These are phyloP conservation scores for Bellardia pandia DNA, from an alignment of 2,888 invertebrate species.

Conservation along the genomic window DNA sequence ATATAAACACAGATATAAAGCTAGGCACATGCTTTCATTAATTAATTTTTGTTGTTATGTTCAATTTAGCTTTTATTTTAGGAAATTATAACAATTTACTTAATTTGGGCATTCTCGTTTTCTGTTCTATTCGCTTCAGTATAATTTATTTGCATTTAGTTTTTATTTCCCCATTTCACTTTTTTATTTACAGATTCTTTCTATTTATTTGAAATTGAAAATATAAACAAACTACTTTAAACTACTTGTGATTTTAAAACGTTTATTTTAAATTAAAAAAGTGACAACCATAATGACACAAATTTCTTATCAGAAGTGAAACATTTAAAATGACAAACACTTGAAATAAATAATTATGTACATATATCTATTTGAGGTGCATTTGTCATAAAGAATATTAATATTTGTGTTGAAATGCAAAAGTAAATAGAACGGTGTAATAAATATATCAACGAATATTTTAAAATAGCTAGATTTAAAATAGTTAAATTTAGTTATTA, in stretches of 20 bases:
- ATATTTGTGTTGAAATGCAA: too few relatives aligned
- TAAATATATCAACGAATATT: too few relatives aligned
- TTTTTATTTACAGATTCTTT: constrained; percentile 28
- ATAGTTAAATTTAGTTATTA: too few relatives aligned
- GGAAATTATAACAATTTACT: constrained; percentile 34
- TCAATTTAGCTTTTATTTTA: background rate
- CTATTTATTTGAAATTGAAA: background rate
- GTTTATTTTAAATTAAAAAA: constrained; percentile 31
- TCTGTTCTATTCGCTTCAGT: background rate
- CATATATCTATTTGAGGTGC: background rate
- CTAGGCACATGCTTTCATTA: constrained; percentile 17
- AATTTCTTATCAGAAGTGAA: constrained; percentile 46
- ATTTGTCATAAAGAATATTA: background rate
- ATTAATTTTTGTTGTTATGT: background rate
- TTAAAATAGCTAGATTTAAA: too few relatives aligned
- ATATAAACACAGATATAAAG: constrained; percentile 38
- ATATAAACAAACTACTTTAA: constrained; percentile 47
- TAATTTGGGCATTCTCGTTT: constrained; percentile 30
- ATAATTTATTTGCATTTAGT: background rate
- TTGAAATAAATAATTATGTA: constrained; percentile 51
- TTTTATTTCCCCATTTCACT: constrained; percentile 66
- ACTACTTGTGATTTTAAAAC: constrained; percentile 22
- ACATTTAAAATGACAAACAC: constrained; percentile 50
- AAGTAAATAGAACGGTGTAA: too few relatives aligned
- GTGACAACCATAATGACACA: constrained; percentile 15